These are phyloP conservation scores for Trididemnum nubilum DNA, from an alignment of 23 tunicate species.

Conservation along the genomic window DNA sequence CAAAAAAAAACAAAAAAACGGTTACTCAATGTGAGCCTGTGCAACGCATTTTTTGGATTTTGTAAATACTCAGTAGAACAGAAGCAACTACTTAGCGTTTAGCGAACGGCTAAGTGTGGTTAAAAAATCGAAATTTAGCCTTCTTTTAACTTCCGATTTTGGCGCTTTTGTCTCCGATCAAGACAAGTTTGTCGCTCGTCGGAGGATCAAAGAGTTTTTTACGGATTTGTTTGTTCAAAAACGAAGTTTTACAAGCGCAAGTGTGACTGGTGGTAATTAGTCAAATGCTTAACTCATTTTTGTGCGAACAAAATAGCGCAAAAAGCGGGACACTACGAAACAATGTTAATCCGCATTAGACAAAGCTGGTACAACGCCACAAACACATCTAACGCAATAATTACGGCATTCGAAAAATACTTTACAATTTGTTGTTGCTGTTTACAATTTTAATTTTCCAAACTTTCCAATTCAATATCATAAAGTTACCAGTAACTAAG, in stretches of 20 bases:
- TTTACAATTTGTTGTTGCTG: no score
- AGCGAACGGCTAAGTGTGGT: no score
- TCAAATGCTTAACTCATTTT: not conserved
- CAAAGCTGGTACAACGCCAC: not conserved
- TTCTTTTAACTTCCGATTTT: not conserved
- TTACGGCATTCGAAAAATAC: no score
- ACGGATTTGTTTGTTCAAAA: not conserved
- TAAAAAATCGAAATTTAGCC: not conserved
- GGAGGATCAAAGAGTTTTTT: not conserved
- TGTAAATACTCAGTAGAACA: no score
- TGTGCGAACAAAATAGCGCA: not conserved
- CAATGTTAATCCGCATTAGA: not conserved
- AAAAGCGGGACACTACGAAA: not conserved
- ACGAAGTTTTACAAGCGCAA: not conserved
- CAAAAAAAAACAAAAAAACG: no score
- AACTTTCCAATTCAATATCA: no score
- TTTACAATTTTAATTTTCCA: no score
- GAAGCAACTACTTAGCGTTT: no score
- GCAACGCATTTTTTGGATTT: no score
- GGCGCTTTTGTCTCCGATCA: not conserved
- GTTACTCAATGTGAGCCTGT: no score
- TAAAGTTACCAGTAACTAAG: not conserved
- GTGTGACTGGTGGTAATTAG: not conserved
- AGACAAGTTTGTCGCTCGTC: not conserved
- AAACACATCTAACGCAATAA: no score